Conservation (phyloP, 2,113 vertebrate genomes). For the Syngnathus scovelli region DNA sequence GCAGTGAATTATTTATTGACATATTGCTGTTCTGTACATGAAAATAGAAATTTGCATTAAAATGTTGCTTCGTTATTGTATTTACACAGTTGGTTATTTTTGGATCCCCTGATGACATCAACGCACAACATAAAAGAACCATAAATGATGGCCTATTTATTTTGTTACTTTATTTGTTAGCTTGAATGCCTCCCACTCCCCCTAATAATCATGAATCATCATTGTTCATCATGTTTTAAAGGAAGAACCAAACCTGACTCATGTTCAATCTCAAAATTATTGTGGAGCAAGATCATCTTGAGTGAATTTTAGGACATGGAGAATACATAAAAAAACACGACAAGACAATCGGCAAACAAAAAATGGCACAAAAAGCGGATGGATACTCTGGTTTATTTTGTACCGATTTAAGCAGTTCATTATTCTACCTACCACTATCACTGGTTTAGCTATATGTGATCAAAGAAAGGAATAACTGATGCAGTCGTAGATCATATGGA, state of each 20-base stretch:
- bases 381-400: too few relatives aligned
- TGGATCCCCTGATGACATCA: not conserved
- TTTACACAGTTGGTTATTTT: not conserved
- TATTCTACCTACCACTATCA: not conserved
- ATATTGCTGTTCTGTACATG: constrained; percentile 59
- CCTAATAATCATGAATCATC: not conserved
- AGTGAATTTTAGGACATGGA: too few relatives aligned
- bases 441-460: not conserved
- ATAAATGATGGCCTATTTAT: not conserved
- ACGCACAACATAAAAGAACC: not conserved
- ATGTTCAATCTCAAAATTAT: not conserved
- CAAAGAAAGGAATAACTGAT: not conserved
- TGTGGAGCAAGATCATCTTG: too few relatives aligned
- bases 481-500: not conserved
- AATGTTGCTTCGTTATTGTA: constrained; percentile 44
- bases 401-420: not conserved
- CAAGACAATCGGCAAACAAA: too few relatives aligned
- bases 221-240: not conserved
- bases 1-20: constrained; percentile 69
- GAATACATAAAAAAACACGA: too few relatives aligned
- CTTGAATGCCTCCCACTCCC: not conserved
- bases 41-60: constrained; percentile 65
- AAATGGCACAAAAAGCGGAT: too few relatives aligned
- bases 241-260: not conserved
- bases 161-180: not conserved